These are phyloP conservation scores for Penaeus chinensis DNA, from an alignment of 1,140 invertebrate species.

Conservation along the genomic window DNA sequence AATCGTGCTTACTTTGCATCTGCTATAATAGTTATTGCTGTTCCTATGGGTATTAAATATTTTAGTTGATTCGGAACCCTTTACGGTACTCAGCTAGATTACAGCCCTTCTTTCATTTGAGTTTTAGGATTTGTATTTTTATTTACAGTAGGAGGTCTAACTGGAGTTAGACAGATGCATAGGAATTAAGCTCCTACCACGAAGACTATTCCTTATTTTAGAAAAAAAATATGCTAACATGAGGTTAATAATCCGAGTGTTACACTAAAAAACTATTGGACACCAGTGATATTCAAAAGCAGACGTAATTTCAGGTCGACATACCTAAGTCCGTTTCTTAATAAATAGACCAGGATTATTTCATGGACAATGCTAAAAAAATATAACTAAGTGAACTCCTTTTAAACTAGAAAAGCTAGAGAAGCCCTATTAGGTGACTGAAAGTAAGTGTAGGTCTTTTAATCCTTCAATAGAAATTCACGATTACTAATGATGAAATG, in stretches of 20 bases:
- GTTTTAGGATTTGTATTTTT: slow-evolving; percentile 79
- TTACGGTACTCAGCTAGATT: slow-evolving; percentile 70
- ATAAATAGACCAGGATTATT: slow-evolving; percentile 74
- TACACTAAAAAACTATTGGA: too few species aligned
- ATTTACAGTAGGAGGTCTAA: slow-evolving; percentile 71
- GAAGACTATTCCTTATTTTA: too few species aligned
- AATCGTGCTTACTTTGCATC: slow-evolving; percentile 82
- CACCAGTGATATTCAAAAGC: slow-evolving; percentile 72
- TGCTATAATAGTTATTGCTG: slow-evolving; percentile 77
- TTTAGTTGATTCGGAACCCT: slow-evolving; percentile 71
- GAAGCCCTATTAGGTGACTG: too few species aligned
- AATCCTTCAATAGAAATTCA: too few species aligned
- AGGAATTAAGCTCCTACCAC: slow-evolving; percentile 40
- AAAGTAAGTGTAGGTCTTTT: too few species aligned
- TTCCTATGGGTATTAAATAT: slow-evolving; percentile 73
- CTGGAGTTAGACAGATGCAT: slow-evolving; percentile 66
- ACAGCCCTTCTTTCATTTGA: slow-evolving; percentile 73
- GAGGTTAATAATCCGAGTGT: slow-evolving; percentile 67
- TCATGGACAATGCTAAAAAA: slow-evolving; percentile 82
- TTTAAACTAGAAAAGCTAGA: too few species aligned
- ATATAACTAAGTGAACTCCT: too few species aligned
- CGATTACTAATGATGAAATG: neutral
- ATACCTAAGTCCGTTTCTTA: slow-evolving; percentile 75
- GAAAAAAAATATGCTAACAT: too few species aligned
- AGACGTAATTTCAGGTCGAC: slow-evolving; percentile 76